A percentile compares a stretch with the other conserved stretches of the same genome.
These are phyloP conservation scores for Coranthus polyacanthus DNA, from an alignment of 2,797 vertebrate genomes.

Conservation along the genomic window DNA sequence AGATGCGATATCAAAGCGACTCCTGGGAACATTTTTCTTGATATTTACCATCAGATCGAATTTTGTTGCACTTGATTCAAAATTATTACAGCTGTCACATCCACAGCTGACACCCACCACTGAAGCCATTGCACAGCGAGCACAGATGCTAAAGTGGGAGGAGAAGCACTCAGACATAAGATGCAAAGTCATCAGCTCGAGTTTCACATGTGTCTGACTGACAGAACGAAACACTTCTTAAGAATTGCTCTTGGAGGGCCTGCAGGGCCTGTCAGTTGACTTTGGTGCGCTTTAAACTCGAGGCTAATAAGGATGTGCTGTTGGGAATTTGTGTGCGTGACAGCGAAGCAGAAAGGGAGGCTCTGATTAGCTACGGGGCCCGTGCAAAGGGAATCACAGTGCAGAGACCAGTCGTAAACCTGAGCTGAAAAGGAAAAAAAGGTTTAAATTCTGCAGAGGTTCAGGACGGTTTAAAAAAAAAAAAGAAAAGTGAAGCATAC, in stretches of 20 bases:
- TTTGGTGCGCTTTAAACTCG: slow-evolving; percentile 72
- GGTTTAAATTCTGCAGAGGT: slow-evolving; percentile 29
- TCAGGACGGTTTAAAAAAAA: slow-evolving; percentile 27
- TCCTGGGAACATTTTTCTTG: slow-evolving; percentile 20
- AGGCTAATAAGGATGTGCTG: slow-evolving; percentile 81
- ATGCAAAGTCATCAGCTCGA: slow-evolving; percentile 63
- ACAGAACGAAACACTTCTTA: slow-evolving; percentile 63
- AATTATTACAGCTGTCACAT: slow-evolving; percentile 28
- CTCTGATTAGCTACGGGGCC: slow-evolving; percentile 70
- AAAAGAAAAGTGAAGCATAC: slow-evolving; percentile 33
- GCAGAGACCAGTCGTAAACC: slow-evolving; percentile 51
- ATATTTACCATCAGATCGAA: slow-evolving; percentile 38
- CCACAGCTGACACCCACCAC: slow-evolving; percentile 11
- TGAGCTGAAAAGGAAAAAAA: slow-evolving; percentile 31
- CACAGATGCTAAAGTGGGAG: slow-evolving; percentile 40
- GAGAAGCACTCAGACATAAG: slow-evolving; percentile 53
- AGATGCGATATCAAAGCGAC: too few species aligned
- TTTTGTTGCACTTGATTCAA: slow-evolving; percentile 22
- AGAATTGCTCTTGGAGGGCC: slow-evolving; percentile 52
- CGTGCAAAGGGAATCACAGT: slow-evolving; percentile 55
- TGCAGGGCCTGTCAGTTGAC: slow-evolving; percentile 69
- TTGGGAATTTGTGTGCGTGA: slow-evolving; percentile 75
- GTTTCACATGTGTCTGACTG: slow-evolving; percentile 56
- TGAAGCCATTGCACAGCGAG: slow-evolving; percentile 42
- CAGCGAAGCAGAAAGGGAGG: slow-evolving; percentile 68